Base-by-base conservation (phyloP, 2,888 invertebrate species). In the Boloria selene region DNA sequence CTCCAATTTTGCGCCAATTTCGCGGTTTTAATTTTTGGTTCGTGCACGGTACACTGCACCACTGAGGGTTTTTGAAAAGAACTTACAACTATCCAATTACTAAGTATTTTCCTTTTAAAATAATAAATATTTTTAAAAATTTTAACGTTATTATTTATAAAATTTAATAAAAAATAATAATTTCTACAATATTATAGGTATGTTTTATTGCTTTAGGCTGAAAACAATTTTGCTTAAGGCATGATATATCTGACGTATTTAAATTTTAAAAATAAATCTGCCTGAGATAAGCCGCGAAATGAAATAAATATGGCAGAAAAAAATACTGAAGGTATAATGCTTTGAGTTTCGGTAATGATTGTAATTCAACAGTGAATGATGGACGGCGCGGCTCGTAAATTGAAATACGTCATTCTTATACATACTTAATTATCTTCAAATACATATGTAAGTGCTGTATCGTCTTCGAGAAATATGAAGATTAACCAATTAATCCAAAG, bases 1-100 rank as follows among this genome's bases (percentile, higher is more conserved):
- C 78, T 79, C 82, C 85, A 89, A 90, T 88, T 88, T 89, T 81
- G 83, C 81, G 82, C 83, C 86, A 86, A 90, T 90, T 89, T 88
- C 76, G 83, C 79, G 80, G 81, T 76, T 69, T 31, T 61, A 55
- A 49, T 38, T 64, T 47, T 52, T 56, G 56, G 55, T 49, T 59
- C 59, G 59, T 49, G 49, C 59, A 59, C 59, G 7, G 31, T 49
- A 17, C 47, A 47, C 16, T 14, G 38, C 49, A 22, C 2, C 1
- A 2, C 3, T 59, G 3, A 49, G 38, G 10, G 26, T 50, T 49
- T n/a, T 47, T 49, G 31, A 50, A 22, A 47, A 14, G 14, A 56
- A 56, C 18, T 10, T 45, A 3, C 56, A 16, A 56, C 22, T 22
- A 45, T 45, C 26, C n/a, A 38, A 38, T 38, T 38, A 38, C 31